A percentile compares a stretch with the other conserved stretches of the same genome.
Evolutionary conservation across 2,113 vertebrate genomes (phyloP).

Genomic region (Capra hircus): DNA sequence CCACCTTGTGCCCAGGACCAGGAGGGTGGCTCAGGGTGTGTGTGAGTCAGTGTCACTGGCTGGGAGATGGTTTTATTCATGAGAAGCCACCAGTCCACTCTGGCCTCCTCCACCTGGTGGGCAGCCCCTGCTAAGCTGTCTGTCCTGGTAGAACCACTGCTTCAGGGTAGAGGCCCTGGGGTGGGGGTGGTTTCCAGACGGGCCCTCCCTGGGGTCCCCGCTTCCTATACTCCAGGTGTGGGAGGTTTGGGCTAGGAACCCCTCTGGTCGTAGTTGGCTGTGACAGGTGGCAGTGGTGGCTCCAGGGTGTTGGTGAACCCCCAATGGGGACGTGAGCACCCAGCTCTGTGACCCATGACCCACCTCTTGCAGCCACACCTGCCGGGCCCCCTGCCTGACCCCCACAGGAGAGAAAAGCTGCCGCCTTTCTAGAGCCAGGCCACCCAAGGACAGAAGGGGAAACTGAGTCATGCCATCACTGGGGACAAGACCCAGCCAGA

Average conservation of each 20-base stretch:
- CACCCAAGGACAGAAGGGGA: constrained; percentile 80
- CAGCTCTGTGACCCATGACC: rapidly evolving
- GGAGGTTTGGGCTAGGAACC: not conserved
- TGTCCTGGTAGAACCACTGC: not conserved
- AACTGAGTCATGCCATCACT: constrained; percentile 79
- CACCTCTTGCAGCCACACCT: constrained; percentile 78
- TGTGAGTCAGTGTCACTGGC: not conserved
- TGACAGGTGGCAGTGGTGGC: not conserved
- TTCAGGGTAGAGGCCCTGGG: not conserved
- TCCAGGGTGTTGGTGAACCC: too few species aligned
- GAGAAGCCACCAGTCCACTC: not conserved
- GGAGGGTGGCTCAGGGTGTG: not conserved
- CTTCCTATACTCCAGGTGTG: not conserved
- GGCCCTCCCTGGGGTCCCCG: too few species aligned
- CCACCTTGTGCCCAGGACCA: too few species aligned
- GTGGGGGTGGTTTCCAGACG: not conserved
- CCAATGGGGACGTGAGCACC: rapidly evolving
- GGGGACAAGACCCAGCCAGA: constrained; percentile 74
- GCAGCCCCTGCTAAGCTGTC: not conserved
- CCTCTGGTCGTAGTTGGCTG: not conserved
- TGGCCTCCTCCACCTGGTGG: rapidly evolving
- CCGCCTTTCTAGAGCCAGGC: constrained; percentile 79
- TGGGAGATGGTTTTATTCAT: not conserved
- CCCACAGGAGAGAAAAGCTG: constrained; percentile 81
- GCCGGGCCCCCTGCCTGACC: constrained; percentile 80